Percentiles rank a stretch among this genome's conserved stretches.
These are phyloP conservation scores for Synanthedon tipuliformis DNA, from an alignment of 2,888 invertebrate species.

Conservation along the genomic window DNA sequence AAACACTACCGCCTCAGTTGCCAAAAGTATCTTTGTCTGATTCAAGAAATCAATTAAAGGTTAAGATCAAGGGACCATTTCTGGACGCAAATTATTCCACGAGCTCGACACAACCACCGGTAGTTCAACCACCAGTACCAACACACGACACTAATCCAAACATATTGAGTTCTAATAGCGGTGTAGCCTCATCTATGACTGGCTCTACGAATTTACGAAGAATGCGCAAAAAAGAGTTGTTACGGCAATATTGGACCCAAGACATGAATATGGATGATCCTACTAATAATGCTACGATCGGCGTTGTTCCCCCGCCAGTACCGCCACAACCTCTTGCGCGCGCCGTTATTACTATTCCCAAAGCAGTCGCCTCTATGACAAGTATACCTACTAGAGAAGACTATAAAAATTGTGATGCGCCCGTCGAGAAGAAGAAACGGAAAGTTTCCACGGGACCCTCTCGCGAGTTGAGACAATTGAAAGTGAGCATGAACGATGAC, in stretches of 20 bases:
- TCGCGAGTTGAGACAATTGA: constrained; percentile 74
- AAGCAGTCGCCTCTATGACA: constrained; percentile 90
- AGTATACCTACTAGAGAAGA: constrained; percentile 88
- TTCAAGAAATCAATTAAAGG: constrained; percentile 86
- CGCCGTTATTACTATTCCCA: constrained; percentile 84
- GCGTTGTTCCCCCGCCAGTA: constrained; percentile 67
- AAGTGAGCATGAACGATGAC: constrained; percentile 69
- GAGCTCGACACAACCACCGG: constrained; percentile 69
- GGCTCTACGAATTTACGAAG: constrained; percentile 83
- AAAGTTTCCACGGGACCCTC: constrained; percentile 63
- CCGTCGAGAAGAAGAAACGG: constrained; percentile 77
- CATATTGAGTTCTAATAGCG: constrained; percentile 46
- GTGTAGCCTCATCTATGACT: constrained; percentile 51
- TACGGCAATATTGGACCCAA: constrained; percentile 84
- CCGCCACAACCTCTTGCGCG: constrained; percentile 73
- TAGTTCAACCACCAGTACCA: constrained; percentile 62
- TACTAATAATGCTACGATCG: constrained; percentile 59
- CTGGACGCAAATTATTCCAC: constrained; percentile 81
- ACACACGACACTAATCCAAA: constrained; percentile 41
- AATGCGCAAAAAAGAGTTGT: constrained; percentile 90
- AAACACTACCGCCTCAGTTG: constrained; percentile 24
- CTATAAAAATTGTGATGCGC: constrained; percentile 76
- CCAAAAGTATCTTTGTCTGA: constrained; percentile 83
- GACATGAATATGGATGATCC: constrained; percentile 89
- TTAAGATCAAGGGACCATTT: constrained; percentile 91